Conservation (phyloP, 2,797 vertebrate genomes). For the Potorous gilbertii region DNA sequence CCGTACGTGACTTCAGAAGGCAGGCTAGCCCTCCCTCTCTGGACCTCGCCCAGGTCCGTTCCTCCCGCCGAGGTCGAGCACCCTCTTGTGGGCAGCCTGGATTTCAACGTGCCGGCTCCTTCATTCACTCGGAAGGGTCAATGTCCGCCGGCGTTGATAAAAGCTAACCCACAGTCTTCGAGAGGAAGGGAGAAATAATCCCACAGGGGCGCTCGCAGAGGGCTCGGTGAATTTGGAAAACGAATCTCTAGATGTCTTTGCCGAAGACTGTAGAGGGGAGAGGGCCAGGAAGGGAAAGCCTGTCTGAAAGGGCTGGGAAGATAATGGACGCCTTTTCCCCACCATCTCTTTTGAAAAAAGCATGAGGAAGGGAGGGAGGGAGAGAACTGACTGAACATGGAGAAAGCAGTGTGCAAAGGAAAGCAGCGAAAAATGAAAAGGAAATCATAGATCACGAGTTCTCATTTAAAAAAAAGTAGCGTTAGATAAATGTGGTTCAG, state of each 20-base stretch:
- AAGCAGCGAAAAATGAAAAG: background rate
- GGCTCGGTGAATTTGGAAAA: background rate
- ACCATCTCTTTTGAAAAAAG: slow-evolving; percentile 32
- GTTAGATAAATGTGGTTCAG: background rate
- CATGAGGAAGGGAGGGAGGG: background rate
- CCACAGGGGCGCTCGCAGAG: background rate
- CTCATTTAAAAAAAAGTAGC: background rate
- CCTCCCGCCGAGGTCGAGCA: slow-evolving; percentile 49
- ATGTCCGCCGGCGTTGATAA: background rate
- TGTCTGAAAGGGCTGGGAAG: slow-evolving; percentile 37
- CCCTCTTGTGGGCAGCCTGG: slow-evolving; percentile 77
- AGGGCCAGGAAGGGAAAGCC: slow-evolving; percentile 23
- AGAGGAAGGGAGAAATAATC: background rate
- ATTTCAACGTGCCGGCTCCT: background rate
- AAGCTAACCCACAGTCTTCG: background rate
- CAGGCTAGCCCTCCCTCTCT: background rate
- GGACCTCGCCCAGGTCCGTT: background rate
- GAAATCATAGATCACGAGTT: background rate
- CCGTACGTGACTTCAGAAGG: background rate
- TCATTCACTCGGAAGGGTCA: slow-evolving; percentile 7
- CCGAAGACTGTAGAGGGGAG: background rate
- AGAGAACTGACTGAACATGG: slow-evolving; percentile 43
- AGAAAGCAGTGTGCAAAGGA: slow-evolving; percentile 29
- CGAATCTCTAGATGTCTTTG: background rate
- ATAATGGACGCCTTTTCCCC: slow-evolving; percentile 68